Percentiles rank a stretch among this genome's conserved stretches.
Conservation (phyloP, 2,888 invertebrate genomes). For the Ditula angustiorana region DNA sequence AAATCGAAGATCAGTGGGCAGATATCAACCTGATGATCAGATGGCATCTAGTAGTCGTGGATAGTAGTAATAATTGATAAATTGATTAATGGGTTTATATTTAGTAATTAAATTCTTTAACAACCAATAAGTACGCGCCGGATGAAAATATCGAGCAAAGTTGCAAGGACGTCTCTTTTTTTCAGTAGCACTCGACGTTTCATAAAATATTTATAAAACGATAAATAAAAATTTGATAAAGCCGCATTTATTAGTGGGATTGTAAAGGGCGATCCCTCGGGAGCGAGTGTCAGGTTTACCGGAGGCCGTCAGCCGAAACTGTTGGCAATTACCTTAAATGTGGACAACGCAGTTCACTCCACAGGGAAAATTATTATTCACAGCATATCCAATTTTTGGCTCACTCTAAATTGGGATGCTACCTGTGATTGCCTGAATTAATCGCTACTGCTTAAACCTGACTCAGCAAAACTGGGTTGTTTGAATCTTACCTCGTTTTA, state of each 20-base stretch:
- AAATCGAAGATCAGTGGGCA: no score
- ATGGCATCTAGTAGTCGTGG: no score
- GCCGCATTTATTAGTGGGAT: constrained; percentile 81
- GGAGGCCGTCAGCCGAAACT: constrained; percentile 80
- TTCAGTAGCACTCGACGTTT: constrained; percentile 38
- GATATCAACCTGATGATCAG: no score
- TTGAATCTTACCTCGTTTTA: background rate
- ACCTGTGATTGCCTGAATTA: constrained; percentile 71
- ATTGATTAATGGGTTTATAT: no score
- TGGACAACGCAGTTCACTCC: constrained; percentile 80
- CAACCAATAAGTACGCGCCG: background rate
- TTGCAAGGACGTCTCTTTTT: constrained; percentile 15
- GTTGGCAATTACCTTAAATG: constrained; percentile 84
- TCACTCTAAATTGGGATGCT: constrained; percentile 70
- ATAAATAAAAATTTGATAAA: constrained; percentile 79
- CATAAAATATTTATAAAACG: constrained; percentile 45
- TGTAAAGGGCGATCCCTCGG: constrained; percentile 78
- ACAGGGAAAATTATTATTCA: constrained; percentile 81
- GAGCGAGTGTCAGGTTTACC: constrained; percentile 78
- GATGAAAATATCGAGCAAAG: constrained; percentile 7
- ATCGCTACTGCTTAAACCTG: constrained; percentile 52
- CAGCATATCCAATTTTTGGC: constrained; percentile 79
- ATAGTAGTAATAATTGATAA: no score
- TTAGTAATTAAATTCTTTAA: no score
- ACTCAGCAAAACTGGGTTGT: constrained; percentile 24